Base-by-base conservation (phyloP, 2,888 invertebrate genomes). In the Mythimna albipuncta region DNA sequence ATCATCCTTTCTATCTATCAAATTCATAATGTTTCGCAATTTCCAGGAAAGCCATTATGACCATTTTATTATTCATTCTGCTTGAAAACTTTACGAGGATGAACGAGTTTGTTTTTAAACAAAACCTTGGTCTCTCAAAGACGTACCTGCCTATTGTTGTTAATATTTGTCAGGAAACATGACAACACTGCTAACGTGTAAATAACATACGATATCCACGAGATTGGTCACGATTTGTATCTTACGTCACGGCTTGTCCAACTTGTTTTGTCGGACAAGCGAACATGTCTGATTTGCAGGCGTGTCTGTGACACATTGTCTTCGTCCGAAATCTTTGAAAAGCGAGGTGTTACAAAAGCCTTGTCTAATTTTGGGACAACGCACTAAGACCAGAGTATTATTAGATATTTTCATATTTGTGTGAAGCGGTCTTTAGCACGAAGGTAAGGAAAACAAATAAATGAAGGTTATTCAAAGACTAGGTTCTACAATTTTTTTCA, bases 261-360 rank as follows among this genome's bases (percentile, higher is more conserved):
- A 91, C 86, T 86, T 89, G 90, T 92, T 93, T 91, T 90, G 86
- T 87, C 90, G 87, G 86, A 81, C 77, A 86, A 87, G 78, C 77
- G 87, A 80, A 84, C 86, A 89, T 91, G 91, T 92, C 90, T 89
- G 87, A 91, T 92, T 92, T 90, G 82, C 88, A 87, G 89, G 92
- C 93, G 91, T 94, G 89, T 91, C 94, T 88, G 92, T 91, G 88
- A 90, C 90, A 88, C 85, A 94, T 93, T 93, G 92, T 93, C 72
- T 89, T 81, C 78, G 77, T 79, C 81, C 78, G 86, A 89, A 89
- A 87, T 89, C 86, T 85, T 84, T 83, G 69, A 85, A 78, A 87
- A 74, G 67, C 71, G 71, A 81, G 69, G 66, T 75, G 73, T 86
- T 88, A 86, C 86, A 85, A 89, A 88, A 84, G 78, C 79, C 86